Base-by-base conservation (phyloP, 1,140 invertebrate species). In the Microplitis demolitor region DNA sequence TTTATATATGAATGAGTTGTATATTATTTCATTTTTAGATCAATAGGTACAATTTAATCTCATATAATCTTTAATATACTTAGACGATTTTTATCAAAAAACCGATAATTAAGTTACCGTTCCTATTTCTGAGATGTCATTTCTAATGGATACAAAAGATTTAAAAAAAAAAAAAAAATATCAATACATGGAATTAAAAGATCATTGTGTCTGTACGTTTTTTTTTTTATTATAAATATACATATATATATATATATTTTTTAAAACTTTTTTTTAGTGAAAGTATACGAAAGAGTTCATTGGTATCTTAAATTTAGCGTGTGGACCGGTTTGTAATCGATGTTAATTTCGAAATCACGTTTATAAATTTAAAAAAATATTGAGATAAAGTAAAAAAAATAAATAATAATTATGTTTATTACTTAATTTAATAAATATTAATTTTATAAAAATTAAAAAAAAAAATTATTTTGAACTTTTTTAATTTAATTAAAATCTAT, bases 321-420 rank as follows among this genome's bases (percentile, higher is more conserved):
- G 75, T 77, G 77, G 79, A 82, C 77, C 78, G 78, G 83, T 80
- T 83, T 77, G 73, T 77, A 80, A 24, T n/a, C n/a, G 16, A 14
- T 34, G 53, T 45, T 45, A 6, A 3, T 53, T 39, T 56, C 33
- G 54, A 9, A 70, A 31, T 16, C 34, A 11, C 24, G 53, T 35
- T 39, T 58, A 37, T 60, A 13, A 34, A 68, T 50, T 34, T 31
- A 34, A 56, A 56, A 13, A 34, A n/a, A 13, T 54, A 34, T 68
- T 54, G 4, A 54, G 14, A 34, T 56, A 11, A 45, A 6, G 39
- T 6, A 45, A 63, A 64, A 31, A 35, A 62, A 62, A 24, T 24
- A 24, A 24, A 24, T 24, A 24, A 24, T 24, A 62, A 62, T 34
- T 33, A 45, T 9, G 6, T 45, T 45, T 45, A 45, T 45, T 45